Base-by-base conservation (phyloP, 2,888 invertebrate species). In the Julus scanicus region DNA sequence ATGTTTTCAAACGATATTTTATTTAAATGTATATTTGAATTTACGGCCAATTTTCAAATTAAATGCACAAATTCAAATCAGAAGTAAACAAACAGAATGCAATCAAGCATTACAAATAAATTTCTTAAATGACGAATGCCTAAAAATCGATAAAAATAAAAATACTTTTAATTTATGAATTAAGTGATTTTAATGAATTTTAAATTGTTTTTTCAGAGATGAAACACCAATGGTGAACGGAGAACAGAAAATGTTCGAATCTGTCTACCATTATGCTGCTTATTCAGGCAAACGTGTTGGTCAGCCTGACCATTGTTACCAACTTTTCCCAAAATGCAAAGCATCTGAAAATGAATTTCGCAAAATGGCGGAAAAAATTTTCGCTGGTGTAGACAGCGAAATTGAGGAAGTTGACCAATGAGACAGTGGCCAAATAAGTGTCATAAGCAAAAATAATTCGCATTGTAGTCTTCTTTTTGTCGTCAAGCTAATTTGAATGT, bases 241-340 rank as follows among this genome's bases (percentile, higher is more conserved):
- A 5, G 88, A 88, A 11, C 87, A 88, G 87, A 87, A 88, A 63
- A 20, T 88, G 49, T 88, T 88, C 29, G 17, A 83, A 17, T 88
- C 88, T 5, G 37, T 88, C 15, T 88, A 88, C 48, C 88, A 88
- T 84, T 88, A 87, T 39, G 88, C 88, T 5, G 88, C 88, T 37
- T 87, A 84, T 57, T 49, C 87, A 9, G 88, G 88, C 57, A 80
- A 87, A 53, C 49, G 44, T 8, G 87, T 40, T 29, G 84, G 44
- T 40, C 29, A 49, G 6, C 49, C 87, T 20, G 87, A 87, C 2
- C 17, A 57, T 9, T 88, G 88, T 39, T 84, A 80, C 9, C 40
- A 80, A 40, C 84, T 87, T 40, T 88, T 88, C 87, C 88, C 88
- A 37, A 88, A 88, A 87, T 88, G 88, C 87, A 88, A 88, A 53